phyloP scores from a whole-genome alignment of 2,113 vertebrate species.

The Takifugu bimaculatus region DNA sequence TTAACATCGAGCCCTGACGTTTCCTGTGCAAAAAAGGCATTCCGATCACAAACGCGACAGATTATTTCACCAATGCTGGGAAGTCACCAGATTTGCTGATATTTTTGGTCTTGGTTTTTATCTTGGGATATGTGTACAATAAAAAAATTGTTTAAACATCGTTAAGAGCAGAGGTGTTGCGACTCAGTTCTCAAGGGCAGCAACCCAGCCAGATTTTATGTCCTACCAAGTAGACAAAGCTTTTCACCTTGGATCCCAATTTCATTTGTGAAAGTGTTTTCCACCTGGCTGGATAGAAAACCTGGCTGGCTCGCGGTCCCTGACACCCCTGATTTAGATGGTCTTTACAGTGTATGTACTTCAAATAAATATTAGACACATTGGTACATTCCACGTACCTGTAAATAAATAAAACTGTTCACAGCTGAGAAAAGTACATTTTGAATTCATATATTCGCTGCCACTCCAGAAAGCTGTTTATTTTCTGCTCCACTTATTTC shows the following conservation, averaged over 20 bases:
- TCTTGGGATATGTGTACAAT: conserved; percentile 14
- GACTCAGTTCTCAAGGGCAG: no score
- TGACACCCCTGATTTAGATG: no score
- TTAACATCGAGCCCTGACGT: no score
- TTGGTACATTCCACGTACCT: conserved; percentile 5
- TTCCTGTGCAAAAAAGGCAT: no score
- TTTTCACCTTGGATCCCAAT: no score
- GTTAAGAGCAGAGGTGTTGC: no score
- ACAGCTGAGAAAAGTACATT: conserved; percentile 11
- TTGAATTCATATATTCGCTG: conserved; percentile 24
- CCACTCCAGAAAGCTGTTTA: conserved; percentile 12
- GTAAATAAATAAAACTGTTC: conserved; percentile 26
- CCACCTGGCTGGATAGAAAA: no score
- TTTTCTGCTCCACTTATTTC: not conserved
- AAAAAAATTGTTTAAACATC: not conserved
- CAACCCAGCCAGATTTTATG: not conserved
- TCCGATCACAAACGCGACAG: no score
- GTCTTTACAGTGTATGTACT: conserved; percentile 30
- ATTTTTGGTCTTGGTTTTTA: not conserved
- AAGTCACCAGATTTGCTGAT: no score
- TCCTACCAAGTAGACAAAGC: not conserved
- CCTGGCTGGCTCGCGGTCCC: no score
- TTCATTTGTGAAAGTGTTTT: no score
- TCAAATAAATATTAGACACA: conserved; percentile 9
- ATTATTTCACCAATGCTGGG: no score